Percentiles rank a stretch among this genome's conserved stretches.
Evolutionary conservation across 2,888 invertebrate species (phyloP).

Genomic region (Aromia moschata): DNA sequence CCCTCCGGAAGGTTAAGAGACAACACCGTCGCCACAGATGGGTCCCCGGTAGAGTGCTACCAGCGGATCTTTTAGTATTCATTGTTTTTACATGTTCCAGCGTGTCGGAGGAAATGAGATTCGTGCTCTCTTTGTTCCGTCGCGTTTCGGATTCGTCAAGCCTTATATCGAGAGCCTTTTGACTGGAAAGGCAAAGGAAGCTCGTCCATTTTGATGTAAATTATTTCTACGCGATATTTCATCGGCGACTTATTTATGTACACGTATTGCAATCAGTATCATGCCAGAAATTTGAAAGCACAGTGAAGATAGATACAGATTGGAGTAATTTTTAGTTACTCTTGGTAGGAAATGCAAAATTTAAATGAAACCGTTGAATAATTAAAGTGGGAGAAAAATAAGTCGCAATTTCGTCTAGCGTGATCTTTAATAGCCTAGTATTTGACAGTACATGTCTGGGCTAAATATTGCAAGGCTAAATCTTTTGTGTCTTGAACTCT

Average conservation of each 20-base stretch:
- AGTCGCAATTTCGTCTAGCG: no score
- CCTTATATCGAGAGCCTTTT: conserved; percentile 15
- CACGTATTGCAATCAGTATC: no score
- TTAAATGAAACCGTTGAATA: no score
- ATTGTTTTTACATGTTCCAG: conserved; percentile 39
- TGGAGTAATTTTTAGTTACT: no score
- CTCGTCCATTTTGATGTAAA: not conserved
- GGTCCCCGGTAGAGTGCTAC: conserved; percentile 32
- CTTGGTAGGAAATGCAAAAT: no score
- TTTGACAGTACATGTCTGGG: no score
- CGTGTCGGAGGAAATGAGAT: conserved; percentile 41
- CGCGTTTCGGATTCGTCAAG: conserved; percentile 7
- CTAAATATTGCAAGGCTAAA: no score
- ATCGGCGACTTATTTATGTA: not conserved
- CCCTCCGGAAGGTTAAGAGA: conserved; percentile 31
- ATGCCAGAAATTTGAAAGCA: no score
- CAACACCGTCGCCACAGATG: conserved; percentile 30
- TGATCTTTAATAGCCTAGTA: no score
- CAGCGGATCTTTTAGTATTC: conserved; percentile 41
- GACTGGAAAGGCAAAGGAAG: conserved; percentile 9
- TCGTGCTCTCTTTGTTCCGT: conserved; percentile 38
- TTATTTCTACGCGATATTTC: not conserved
- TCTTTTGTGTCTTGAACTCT: no score
- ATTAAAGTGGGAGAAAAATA: no score
- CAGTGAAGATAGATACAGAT: no score